Evolutionary conservation across 1,140 invertebrate species (phyloP), one percentile per base, ranked within the genome.

Genomic region (Lordiphosa collinella): DNA sequence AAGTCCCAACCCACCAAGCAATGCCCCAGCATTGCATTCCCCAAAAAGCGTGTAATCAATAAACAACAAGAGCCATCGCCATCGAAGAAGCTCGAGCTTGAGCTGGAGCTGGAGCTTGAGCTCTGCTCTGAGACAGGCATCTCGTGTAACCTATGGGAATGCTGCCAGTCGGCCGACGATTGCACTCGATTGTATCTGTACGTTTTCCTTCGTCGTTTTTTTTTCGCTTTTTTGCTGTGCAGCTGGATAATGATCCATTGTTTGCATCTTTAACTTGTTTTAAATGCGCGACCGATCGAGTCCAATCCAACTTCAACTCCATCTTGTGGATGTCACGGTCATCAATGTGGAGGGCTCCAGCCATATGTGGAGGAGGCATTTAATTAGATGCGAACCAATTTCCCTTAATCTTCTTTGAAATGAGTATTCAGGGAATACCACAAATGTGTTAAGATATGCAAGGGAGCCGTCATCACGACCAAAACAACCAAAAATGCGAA

Each of bases 201-300:
- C 22, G 22, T 38, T 73, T 59, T 48, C 75, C 62, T 70, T 70
- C 12, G 53, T 61, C 40, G 4, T 43, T 41, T 18, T 48, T 37
- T 57, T 48, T 61, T 41, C 12, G 37, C 6, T 35, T 68, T 52
- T 16, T 52, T 48, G 65, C 54, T 50, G 40, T 60, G 76, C 71
- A 62, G 50, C 56, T 67, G 78, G 78, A 82, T 82, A 82, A 82
- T 82, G 78, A 82, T 82, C 78, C 78, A 82, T 82, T 82, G 78
- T 82, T 82, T 82, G 78, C 78, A 82, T 82, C 78, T 76, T 82
- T 79, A 82, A 84, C 78, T 82, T 84, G 78, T 82, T 82, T 82
- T 78, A 84, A 82, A 84, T 78, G 78, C 72, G 72, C 67, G 55
- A 62, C 32, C 38, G 34, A 5, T 18, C 25, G 46, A 37, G 25